phyloP scores from a whole-genome alignment of 1,140 invertebrate genomes.

The Philaenus spumarius region DNA sequence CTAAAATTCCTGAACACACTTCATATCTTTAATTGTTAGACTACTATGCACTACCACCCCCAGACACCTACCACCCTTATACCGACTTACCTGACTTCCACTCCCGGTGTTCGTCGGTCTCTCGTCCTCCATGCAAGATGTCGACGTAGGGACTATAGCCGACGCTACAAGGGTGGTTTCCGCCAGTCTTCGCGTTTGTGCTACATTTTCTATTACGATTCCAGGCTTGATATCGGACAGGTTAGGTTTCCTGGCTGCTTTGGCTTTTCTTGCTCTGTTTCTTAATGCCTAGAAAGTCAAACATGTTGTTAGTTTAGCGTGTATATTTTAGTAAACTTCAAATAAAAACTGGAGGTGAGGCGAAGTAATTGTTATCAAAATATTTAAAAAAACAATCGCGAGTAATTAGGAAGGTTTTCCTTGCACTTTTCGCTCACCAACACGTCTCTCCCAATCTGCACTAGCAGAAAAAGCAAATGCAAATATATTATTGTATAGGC shows the following conservation, averaged over 20 bases:
- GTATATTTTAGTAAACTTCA: no score
- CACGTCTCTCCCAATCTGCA: no score
- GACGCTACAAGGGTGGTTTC: constrained; percentile 66
- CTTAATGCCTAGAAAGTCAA: constrained; percentile 65
- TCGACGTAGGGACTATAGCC: constrained; percentile 35
- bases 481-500: no score
- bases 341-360: no score
- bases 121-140: constrained; percentile 49
- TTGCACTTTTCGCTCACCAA: no score
- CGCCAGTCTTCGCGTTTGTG: constrained; percentile 68
- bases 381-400: no score
- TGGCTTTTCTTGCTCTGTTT: constrained; percentile 72
- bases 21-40: not conserved
- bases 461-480: no score
- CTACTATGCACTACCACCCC: no score
- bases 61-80: no score
- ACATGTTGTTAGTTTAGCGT: not conserved
- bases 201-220: constrained; percentile 83
- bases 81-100: constrained; percentile 47
- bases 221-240: constrained; percentile 64
- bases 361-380: no score
- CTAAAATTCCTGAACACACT: not conserved
- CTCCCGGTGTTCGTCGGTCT: constrained; percentile 82
- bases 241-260: constrained; percentile 64
- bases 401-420: no score